Percentiles rank a stretch among this genome's conserved stretches.
Conservation (phyloP, 2,888 invertebrate genomes). For the Cistogaster globosa region DNA sequence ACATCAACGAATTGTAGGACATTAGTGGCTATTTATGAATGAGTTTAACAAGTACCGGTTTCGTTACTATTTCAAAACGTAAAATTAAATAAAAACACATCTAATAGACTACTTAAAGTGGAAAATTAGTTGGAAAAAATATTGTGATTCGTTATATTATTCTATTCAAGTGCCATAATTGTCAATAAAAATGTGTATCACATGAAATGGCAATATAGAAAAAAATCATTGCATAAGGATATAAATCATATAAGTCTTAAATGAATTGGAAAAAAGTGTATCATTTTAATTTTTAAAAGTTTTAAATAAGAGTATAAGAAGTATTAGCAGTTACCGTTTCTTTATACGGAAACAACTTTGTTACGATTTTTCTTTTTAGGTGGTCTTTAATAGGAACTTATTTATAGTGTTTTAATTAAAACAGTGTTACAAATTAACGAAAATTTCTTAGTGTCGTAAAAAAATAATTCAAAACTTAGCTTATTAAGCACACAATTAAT, state of each 20-base stretch:
- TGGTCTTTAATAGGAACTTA: constrained; percentile 24
- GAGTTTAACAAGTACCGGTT: constrained; percentile 66
- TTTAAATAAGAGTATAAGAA: not conserved
- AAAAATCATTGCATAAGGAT: constrained; percentile 62
- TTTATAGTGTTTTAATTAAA: not conserved
- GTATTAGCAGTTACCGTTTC: not conserved
- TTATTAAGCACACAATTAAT: no score
- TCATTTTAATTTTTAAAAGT: constrained; percentile 6
- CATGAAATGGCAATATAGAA: not conserved
- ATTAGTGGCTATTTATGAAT: constrained; percentile 64
- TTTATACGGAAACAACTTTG: constrained; percentile 9
- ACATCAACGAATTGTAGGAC: constrained; percentile 24
- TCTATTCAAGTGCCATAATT: constrained; percentile 35
- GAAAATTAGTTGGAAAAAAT: constrained; percentile 62
- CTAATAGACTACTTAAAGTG: constrained; percentile 11
- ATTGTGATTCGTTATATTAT: constrained; percentile 2
- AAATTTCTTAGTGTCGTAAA: no score
- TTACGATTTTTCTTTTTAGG: not conserved
- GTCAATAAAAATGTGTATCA: constrained; percentile 53
- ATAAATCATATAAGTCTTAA: constrained; percentile 5
- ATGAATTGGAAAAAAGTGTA: constrained; percentile 23
- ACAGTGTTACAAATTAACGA: no score
- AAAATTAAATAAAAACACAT: constrained; percentile 4
- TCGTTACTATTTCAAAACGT: constrained; percentile 43
- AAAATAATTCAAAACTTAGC: no score